Percentiles rank a stretch among this genome's conserved stretches.
Evolutionary conservation across 2,888 invertebrate genomes (phyloP).

Genomic region (Perithous albicinctus): DNA sequence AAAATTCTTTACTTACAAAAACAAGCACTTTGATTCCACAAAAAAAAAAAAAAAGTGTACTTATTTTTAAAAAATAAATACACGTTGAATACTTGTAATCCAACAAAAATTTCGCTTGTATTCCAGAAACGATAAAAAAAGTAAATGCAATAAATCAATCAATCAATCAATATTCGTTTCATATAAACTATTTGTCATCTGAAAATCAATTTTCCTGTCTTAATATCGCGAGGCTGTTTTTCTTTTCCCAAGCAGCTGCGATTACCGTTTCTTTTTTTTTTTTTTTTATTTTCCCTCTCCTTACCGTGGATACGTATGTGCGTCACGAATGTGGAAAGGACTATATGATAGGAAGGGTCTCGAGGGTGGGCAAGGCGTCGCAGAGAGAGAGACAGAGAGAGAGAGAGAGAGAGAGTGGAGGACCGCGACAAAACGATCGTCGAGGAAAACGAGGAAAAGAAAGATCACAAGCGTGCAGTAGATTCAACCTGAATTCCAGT

Average conservation of each 20-base stretch:
- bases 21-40: too few species aligned
- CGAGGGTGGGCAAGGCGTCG: background rate
- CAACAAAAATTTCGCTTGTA: too few species aligned
- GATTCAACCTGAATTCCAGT: constrained; percentile 78
- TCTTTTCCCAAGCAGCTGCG: background rate
- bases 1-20: too few species aligned
- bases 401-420: too few species aligned
- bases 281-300: background rate
- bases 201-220: background rate
- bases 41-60: background rate
- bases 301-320: background rate
- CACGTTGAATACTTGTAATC: too few species aligned
- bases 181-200: background rate
- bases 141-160: background rate
- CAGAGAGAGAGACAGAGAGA: too few species aligned
- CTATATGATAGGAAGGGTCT: background rate
- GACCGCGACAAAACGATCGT: constrained; percentile 24
- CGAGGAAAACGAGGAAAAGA: constrained; percentile 42
- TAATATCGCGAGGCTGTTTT: background rate
- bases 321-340: background rate
- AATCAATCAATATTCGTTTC: too few species aligned
- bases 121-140: background rate
- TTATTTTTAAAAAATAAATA: too few species aligned
- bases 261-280: background rate
- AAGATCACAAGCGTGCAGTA: constrained; percentile 52